Conservation (phyloP, 1,140 invertebrate genomes). For the Conus betulinus region DNA sequence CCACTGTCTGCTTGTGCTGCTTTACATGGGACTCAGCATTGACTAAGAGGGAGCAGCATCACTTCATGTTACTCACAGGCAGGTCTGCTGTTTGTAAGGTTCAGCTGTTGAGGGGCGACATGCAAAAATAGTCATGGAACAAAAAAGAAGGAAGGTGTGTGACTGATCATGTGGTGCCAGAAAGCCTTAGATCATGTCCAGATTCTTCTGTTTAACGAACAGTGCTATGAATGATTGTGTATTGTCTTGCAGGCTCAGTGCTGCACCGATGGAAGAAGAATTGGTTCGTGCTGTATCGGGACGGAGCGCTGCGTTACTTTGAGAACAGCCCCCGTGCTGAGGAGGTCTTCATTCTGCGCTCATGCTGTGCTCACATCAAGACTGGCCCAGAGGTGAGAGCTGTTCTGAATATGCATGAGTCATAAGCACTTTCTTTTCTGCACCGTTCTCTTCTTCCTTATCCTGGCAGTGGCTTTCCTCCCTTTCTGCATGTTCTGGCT, state of each 20-base stretch:
- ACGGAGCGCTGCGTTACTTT: conserved; percentile 71
- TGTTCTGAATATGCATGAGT: background rate
- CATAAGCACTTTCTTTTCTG: too few species aligned
- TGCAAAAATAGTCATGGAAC: too few species aligned
- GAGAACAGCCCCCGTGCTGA: conserved; percentile 68
- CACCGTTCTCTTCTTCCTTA: too few species aligned
- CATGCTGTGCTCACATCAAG: conserved; percentile 59
- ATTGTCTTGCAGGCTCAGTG: conserved; percentile 48
- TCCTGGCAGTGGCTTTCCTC: too few species aligned
- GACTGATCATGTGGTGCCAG: background rate
- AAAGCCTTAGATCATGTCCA: background rate
- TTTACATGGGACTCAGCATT: too few species aligned
- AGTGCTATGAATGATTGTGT: background rate
- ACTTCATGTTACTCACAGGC: too few species aligned
- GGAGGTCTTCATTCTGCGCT: conserved; percentile 63
- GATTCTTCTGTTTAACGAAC: background rate
- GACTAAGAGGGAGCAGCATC: too few species aligned
- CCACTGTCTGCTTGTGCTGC: too few species aligned
- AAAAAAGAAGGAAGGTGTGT: background rate
- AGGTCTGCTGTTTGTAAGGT: too few species aligned
- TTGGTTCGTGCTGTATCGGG: conserved; percentile 71
- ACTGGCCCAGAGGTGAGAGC: conserved; percentile 58
- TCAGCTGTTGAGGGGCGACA: too few species aligned
- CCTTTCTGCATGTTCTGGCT: too few species aligned
- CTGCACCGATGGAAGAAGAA: conserved; percentile 69